phyloP scores from a whole-genome alignment of 2,113 vertebrate species.

The Heterotilapia buettikoferi region DNA sequence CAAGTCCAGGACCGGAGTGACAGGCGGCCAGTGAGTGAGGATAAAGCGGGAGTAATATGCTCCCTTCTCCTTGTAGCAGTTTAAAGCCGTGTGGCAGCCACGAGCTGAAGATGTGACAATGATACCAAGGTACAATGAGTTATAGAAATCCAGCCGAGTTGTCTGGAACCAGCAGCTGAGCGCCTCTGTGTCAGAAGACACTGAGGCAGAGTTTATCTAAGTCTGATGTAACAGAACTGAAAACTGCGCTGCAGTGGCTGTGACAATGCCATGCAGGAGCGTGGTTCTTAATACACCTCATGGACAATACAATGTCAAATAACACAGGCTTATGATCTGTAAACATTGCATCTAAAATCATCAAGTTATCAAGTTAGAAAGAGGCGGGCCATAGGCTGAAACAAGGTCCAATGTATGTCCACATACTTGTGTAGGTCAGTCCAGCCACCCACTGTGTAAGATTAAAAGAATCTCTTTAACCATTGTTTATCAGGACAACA shows the following conservation, averaged over 20 bases:
- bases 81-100: not conserved
- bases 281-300: not conserved
- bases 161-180: not conserved
- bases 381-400: not conserved
- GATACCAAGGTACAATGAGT: not conserved
- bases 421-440: not conserved
- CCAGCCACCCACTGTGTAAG: not conserved
- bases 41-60: not conserved
- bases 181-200: not conserved
- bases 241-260: not conserved
- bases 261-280: not conserved
- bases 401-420: not conserved
- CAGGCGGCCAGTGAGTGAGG: not conserved
- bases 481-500: not conserved
- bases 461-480: not conserved
- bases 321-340: not conserved
- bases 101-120: not conserved
- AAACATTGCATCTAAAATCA: not conserved
- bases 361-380: not conserved
- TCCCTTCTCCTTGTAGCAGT: not conserved
- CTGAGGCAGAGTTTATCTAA: not conserved
- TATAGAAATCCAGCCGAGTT: not conserved
- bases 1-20: not conserved
- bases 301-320: not conserved
- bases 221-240: not conserved